Percentiles rank a stretch among this genome's conserved stretches.
Evolutionary conservation across 2,888 invertebrate genomes (phyloP).

Genomic region (Melikaiella ostensackeni): DNA sequence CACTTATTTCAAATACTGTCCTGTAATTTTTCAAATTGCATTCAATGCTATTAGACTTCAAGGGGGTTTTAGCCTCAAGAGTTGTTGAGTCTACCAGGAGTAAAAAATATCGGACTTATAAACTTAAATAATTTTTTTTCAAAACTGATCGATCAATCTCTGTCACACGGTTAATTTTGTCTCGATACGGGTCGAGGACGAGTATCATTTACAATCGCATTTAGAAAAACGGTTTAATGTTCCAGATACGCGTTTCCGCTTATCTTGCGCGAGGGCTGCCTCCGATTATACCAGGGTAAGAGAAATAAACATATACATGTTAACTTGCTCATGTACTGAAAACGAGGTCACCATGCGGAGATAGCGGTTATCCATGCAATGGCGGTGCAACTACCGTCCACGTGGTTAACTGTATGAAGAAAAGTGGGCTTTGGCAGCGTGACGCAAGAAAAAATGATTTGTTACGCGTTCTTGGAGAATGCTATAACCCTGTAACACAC

Average conservation of each 20-base stretch:
- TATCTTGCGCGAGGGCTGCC: conserved; percentile 41
- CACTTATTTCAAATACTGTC: conserved; percentile 32
- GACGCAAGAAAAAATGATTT: conserved; percentile 37
- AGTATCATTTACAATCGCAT: conserved; percentile 1
- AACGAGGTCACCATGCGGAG: conserved; percentile 67
- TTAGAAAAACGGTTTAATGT: neutral
- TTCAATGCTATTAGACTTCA: neutral
- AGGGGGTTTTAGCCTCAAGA: too few relatives aligned
- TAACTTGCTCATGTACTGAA: conserved; percentile 53
- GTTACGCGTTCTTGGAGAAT: conserved; percentile 33
- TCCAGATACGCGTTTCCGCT: conserved; percentile 47
- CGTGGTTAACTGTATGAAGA: conserved; percentile 57
- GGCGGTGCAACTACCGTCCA: conserved; percentile 56
- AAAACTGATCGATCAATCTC: neutral
- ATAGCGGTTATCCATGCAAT: conserved; percentile 64
- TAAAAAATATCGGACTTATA: neutral
- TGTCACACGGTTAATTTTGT: neutral
- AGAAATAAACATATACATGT: conserved; percentile 43
- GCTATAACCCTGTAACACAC: conserved; percentile 5
- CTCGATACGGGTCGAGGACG: neutral
- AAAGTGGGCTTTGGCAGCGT: conserved; percentile 45
- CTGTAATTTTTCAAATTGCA: conserved; percentile 26
- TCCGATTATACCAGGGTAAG: conserved; percentile 33
- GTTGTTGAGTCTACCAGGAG: too few relatives aligned
- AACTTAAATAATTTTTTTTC: neutral